phyloP scores from a whole-genome alignment of 2,113 vertebrate species.

The Felis chaus region DNA sequence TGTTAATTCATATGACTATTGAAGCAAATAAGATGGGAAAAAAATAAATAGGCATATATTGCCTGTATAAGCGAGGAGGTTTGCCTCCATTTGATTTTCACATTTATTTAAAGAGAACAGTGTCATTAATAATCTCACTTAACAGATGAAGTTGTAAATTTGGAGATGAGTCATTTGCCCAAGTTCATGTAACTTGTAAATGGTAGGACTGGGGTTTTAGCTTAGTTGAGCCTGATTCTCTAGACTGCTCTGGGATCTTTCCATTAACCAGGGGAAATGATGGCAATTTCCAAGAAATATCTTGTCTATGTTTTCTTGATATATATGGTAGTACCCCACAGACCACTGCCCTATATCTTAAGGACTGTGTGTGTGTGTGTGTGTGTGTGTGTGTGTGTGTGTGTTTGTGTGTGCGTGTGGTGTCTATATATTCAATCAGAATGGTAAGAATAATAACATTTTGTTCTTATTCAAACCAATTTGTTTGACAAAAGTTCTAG shows the following conservation, averaged over 20 bases:
- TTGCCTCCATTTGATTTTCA: background rate
- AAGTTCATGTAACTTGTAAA: background rate
- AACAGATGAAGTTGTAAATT: background rate
- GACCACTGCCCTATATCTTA: background rate
- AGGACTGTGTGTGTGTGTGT: background rate
- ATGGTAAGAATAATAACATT: conserved; percentile 4
- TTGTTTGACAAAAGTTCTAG: conserved; percentile 76
- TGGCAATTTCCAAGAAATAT: background rate
- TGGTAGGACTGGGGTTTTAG: background rate
- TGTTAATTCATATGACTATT: background rate
- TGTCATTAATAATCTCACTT: background rate
- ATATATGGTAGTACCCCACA: background rate
- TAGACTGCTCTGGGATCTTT: background rate
- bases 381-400: background rate
- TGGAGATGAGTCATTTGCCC: background rate
- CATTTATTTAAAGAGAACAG: background rate
- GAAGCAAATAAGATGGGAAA: background rate
- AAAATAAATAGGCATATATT: background rate
- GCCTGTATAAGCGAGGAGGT: background rate
- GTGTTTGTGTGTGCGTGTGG: background rate
- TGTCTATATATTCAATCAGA: background rate
- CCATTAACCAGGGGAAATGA: background rate
- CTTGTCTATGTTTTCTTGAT: background rate
- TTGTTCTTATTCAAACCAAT: conserved; percentile 49
- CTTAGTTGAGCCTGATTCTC: background rate